A percentile compares a stretch with the other conserved stretches of the same genome.
Evolutionary conservation across 2,888 invertebrate genomes (phyloP).

Genomic region (Mesochorus sp.): DNA sequence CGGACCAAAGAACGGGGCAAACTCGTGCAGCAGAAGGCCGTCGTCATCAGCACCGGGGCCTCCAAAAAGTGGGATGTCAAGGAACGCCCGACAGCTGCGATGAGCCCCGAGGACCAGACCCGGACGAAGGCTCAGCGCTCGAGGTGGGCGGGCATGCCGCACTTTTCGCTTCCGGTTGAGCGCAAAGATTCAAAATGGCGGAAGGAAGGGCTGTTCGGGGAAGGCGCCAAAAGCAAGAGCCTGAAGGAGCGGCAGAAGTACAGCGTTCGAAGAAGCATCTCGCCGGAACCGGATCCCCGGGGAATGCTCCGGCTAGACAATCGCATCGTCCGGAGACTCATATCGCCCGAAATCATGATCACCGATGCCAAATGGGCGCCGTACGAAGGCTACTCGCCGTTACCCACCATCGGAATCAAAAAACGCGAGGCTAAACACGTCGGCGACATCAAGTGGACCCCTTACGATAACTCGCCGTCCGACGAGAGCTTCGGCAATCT

Average conservation of each 20-base stretch:
- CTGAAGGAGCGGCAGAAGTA: conserved; percentile 78
- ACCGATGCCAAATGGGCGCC: conserved; percentile 78
- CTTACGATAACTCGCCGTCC: conserved; percentile 74
- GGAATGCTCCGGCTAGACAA: conserved; percentile 73
- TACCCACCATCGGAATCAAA: conserved; percentile 77
- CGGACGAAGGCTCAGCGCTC: conserved; percentile 70
- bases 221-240: conserved; percentile 76
- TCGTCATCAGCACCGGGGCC: conserved; percentile 60
- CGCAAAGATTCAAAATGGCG: conserved; percentile 73
- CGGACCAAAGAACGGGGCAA: conserved; percentile 61
- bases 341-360: conserved; percentile 78
- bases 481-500: conserved; percentile 61
- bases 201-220: conserved; percentile 68
- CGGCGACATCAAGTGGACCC: conserved; percentile 78
- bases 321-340: conserved; percentile 74
- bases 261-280: conserved; percentile 78
- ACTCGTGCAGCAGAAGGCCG: conserved; percentile 64
- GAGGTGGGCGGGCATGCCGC: conserved; percentile 78
- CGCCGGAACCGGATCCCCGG: conserved; percentile 78
- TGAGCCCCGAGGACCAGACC: conserved; percentile 69
- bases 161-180: conserved; percentile 78
- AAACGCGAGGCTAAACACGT: conserved; percentile 77
- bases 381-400: conserved; percentile 78
- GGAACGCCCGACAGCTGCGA: conserved; percentile 62
- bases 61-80: conserved; percentile 73